Conservation (phyloP, 2,888 invertebrate genomes). For the Heliconius aoede region DNA sequence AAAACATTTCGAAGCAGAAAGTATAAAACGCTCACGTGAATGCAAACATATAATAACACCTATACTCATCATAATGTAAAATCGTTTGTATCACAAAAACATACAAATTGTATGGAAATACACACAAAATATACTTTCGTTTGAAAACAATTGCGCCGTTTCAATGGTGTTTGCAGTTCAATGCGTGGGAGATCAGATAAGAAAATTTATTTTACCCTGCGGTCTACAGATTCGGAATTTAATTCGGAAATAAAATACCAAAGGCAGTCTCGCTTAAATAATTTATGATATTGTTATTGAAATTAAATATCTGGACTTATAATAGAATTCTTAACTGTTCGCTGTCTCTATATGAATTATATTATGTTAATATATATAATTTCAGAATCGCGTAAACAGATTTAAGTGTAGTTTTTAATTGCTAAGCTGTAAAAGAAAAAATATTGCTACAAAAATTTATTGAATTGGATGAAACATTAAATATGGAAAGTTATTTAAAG, state of each 20-base stretch:
- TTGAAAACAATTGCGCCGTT: constrained; percentile 44
- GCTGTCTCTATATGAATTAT: too few relatives aligned
- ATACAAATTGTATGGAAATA: constrained; percentile 10
- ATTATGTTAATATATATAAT: too few relatives aligned
- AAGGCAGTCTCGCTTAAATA: constrained; percentile 4
- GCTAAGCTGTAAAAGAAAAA: too few relatives aligned
- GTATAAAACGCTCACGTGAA: not conserved
- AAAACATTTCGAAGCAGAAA: not conserved
- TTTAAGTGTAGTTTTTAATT: too few relatives aligned
- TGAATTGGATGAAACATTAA: too few relatives aligned
- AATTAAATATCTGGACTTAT: not conserved
- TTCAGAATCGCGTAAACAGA: too few relatives aligned
- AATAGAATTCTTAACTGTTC: too few relatives aligned
- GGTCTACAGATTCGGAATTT: constrained; percentile 27
- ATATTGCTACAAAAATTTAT: too few relatives aligned
- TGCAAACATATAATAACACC: not conserved
- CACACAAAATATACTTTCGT: constrained; percentile 31
- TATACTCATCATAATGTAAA: not conserved
- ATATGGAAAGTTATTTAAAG: too few relatives aligned
- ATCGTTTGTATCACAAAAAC: constrained; percentile 9
- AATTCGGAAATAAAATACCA: constrained; percentile 31
- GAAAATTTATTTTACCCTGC: constrained; percentile 50
- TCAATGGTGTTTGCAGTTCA: constrained; percentile 43
- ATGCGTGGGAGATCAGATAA: constrained; percentile 57
- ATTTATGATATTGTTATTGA: constrained; percentile 1